Evolutionary conservation across 2,113 vertebrate genomes (phyloP).

Genomic region (Rhinogobius similis): DNA sequence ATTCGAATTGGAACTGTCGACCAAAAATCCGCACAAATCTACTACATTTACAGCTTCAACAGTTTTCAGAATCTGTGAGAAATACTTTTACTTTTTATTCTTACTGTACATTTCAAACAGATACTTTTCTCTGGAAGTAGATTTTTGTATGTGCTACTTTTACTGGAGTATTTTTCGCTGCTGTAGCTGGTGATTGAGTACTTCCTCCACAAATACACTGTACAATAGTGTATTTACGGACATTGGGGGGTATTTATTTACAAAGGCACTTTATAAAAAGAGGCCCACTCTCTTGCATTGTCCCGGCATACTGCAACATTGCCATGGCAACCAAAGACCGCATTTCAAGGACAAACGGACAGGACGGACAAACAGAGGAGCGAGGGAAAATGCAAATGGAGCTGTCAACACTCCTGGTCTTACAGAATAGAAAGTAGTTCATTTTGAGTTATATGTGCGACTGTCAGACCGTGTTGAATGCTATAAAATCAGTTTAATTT

Average conservation of each 20-base stretch:
- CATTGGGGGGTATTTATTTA: neutral
- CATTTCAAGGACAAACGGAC: conserved; percentile 11
- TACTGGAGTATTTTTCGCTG: no score
- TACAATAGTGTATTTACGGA: neutral
- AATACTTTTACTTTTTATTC: no score
- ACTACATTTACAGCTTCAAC: no score
- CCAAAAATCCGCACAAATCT: no score
- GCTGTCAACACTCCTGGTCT: neutral
- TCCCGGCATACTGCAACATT: conserved; percentile 8
- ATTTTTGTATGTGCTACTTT: no score
- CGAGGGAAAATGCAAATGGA: neutral
- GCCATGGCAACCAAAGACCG: conserved; percentile 3
- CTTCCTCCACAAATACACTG: no score
- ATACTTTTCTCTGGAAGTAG: no score
- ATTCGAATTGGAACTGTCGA: no score
- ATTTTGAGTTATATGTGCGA: neutral
- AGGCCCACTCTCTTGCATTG: neutral
- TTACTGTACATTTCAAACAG: no score
- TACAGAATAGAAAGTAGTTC: neutral
- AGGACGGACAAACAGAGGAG: neutral
- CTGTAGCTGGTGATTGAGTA: no score
- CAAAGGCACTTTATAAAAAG: conserved; percentile 8
- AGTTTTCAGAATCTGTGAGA: no score
- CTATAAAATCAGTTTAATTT: neutral
- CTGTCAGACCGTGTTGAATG: neutral